Percentiles rank a stretch among this genome's conserved stretches.
phyloP scores from a whole-genome alignment of 2,888 invertebrate genomes.

The Sussaba pulchella region DNA sequence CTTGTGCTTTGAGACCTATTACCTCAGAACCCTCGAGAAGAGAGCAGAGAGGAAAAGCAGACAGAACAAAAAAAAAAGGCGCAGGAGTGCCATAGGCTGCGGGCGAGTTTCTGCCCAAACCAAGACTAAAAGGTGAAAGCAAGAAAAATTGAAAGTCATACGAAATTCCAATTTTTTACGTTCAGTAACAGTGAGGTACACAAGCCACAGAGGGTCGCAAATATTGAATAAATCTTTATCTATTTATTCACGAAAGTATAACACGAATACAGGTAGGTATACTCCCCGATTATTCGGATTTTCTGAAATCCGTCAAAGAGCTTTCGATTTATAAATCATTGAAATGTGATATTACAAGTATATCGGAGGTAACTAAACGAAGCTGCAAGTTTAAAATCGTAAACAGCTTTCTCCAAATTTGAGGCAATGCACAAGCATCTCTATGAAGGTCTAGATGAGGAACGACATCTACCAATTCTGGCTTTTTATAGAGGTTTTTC shows the following conservation, averaged over 20 bases:
- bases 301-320: too few relatives aligned
- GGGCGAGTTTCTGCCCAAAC: constrained; percentile 19
- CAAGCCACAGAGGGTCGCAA: neutral
- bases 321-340: too few relatives aligned
- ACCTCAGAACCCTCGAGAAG: constrained; percentile 15
- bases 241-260: neutral
- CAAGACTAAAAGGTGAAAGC: constrained; percentile 17
- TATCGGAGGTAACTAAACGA: too few relatives aligned
- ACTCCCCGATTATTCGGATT: too few relatives aligned
- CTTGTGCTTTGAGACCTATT: constrained; percentile 42
- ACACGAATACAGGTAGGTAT: neutral
- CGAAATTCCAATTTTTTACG: neutral
- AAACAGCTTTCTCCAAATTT: too few relatives aligned
- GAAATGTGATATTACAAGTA: too few relatives aligned
- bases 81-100: constrained; percentile 4
- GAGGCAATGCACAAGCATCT: too few relatives aligned
- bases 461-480: too few relatives aligned
- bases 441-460: too few relatives aligned
- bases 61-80: neutral
- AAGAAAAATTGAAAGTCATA: constrained; percentile 40
- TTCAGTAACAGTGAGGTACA: neutral
- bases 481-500: too few relatives aligned
- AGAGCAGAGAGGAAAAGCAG: constrained; percentile 18
- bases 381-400: too few relatives aligned
- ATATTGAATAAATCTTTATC: neutral